Conservation (phyloP, 2,888 invertebrate species). For the Watsonalla binaria region DNA sequence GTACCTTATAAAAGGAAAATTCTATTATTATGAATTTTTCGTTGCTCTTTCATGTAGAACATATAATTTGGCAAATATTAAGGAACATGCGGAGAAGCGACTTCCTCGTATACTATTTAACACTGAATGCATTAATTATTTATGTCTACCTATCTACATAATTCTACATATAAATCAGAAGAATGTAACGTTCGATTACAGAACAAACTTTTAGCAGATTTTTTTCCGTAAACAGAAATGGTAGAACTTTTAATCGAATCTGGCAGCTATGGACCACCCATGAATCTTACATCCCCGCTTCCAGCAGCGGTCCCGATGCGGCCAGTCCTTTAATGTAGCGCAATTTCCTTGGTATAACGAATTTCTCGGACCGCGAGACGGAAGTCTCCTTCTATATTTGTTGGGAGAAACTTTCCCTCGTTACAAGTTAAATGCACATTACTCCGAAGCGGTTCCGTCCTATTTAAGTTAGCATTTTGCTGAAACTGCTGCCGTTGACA, state of each 20-base stretch:
- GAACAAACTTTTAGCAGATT: too few relatives aligned
- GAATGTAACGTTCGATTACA: too few relatives aligned
- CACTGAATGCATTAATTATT: background rate
- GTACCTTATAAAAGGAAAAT: too few relatives aligned
- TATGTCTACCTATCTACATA: too few relatives aligned
- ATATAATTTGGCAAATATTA: too few relatives aligned
- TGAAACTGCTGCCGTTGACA: conserved; percentile 16
- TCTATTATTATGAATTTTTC: too few relatives aligned
- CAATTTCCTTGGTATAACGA: conserved; percentile 50
- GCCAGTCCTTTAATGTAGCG: conserved; percentile 30
- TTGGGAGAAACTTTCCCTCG: conserved; percentile 37
- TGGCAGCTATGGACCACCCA: background rate
- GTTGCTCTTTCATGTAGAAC: too few relatives aligned
- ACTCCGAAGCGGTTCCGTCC: conserved; percentile 30
- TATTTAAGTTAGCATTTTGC: conserved; percentile 23
- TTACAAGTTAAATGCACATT: conserved; percentile 46
- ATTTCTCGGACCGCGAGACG: conserved; percentile 35
- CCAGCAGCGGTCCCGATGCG: conserved; percentile 19
- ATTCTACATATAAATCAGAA: background rate
- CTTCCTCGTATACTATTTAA: too few relatives aligned
- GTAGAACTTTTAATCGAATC: too few relatives aligned
- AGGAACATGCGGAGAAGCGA: too few relatives aligned
- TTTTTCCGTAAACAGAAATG: too few relatives aligned
- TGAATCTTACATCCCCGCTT: conserved; percentile 5
- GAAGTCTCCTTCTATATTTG: conserved; percentile 40